Percentiles rank a stretch among this genome's conserved stretches.
Evolutionary conservation across 2,888 invertebrate genomes (phyloP).

Genomic region (Drosophila barbarae): DNA sequence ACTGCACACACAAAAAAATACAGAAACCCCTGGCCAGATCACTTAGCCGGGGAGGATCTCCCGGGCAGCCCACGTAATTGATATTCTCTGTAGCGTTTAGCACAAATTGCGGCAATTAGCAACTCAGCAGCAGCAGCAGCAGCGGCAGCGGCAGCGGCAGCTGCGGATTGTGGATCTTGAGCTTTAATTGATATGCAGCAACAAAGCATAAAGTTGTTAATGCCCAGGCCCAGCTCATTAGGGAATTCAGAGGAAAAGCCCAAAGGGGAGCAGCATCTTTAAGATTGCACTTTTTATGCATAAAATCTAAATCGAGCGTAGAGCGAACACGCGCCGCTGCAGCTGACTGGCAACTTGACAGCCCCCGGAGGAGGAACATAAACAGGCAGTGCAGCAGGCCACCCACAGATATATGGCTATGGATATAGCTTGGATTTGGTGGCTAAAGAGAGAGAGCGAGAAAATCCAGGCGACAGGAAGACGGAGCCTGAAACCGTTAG

Average conservation of each 20-base stretch:
- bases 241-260: slow-evolving; percentile 69
- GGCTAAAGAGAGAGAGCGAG: background rate
- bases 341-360: slow-evolving; percentile 68
- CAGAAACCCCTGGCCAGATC: slow-evolving; percentile 6
- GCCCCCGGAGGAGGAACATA: slow-evolving; percentile 20
- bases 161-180: slow-evolving; percentile 42
- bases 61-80: slow-evolving; percentile 56
- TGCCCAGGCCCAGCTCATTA: slow-evolving; percentile 73
- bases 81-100: slow-evolving; percentile 69
- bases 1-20: slow-evolving; percentile 42
- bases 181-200: slow-evolving; percentile 72
- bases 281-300: slow-evolving; percentile 57
- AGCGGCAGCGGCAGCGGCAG: background rate
- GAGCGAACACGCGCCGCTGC: slow-evolving; percentile 69
- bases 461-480: slow-evolving; percentile 6
- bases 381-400: slow-evolving; percentile 15
- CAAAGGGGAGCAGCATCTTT: slow-evolving; percentile 32
- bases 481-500: slow-evolving; percentile 66
- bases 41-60: slow-evolving; percentile 26
- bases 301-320: slow-evolving; percentile 72
- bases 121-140: slow-evolving; percentile 22
- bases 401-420: slow-evolving; percentile 23
- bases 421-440: slow-evolving; percentile 1
- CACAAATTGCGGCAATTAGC: slow-evolving; percentile 73
- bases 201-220: slow-evolving; percentile 76